Conservation (phyloP, 2,113 vertebrate species). For the Eublepharis macularius region DNA sequence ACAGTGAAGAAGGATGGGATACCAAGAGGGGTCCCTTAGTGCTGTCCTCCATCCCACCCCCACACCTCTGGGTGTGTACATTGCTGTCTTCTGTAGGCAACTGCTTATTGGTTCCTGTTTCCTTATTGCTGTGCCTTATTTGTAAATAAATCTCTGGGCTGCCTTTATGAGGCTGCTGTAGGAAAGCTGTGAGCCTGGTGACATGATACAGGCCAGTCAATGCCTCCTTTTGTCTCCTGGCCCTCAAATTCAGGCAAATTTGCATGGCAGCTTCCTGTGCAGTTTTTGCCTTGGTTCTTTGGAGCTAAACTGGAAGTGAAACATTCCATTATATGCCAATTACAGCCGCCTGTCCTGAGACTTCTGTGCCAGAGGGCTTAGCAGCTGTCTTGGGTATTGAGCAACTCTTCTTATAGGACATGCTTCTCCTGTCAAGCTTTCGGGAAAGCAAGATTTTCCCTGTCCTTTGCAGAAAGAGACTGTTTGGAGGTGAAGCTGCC, state of each 20-base stretch:
- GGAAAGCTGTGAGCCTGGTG: not conserved
- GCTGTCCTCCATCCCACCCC: not conserved
- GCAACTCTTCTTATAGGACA: not conserved
- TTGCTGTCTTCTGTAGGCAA: not conserved
- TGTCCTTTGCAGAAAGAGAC: not conserved
- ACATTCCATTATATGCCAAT: not conserved
- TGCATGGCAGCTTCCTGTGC: not conserved
- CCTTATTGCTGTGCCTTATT: not conserved
- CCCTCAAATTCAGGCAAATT: not conserved
- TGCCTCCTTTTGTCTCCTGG: not conserved
- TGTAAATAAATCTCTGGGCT: not conserved
- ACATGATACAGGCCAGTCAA: not conserved
- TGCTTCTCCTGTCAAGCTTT: not conserved
- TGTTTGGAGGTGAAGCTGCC: not conserved
- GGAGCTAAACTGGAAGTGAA: not conserved
- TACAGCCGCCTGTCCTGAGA: not conserved
- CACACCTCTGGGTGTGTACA: too few relatives aligned
- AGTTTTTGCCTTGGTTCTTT: not conserved
- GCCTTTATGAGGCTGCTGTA: not conserved
- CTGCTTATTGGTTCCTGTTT: not conserved
- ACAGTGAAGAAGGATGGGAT: not conserved
- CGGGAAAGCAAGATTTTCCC: not conserved
- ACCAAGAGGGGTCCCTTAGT: not conserved
- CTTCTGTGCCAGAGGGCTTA: not conserved
- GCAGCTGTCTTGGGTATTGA: not conserved